Conservation (phyloP, 2,113 vertebrate genomes). For the Oncorhynchus masou region DNA sequence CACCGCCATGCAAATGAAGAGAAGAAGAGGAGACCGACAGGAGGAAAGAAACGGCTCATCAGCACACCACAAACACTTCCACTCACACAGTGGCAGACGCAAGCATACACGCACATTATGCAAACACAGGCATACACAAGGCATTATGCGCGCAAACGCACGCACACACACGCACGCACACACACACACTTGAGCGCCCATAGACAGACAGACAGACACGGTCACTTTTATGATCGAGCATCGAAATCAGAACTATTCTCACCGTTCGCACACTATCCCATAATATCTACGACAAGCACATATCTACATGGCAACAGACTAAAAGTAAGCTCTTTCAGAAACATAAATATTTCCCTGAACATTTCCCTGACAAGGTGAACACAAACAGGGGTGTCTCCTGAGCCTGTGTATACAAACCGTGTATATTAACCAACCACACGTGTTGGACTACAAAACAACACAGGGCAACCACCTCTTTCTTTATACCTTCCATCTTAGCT, state of each 20-base stretch:
- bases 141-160: too few species aligned
- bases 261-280: not conserved
- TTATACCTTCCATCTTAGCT: constrained; percentile 34
- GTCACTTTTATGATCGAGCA: too few species aligned
- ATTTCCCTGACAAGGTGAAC: too few species aligned
- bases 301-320: constrained; percentile 12
- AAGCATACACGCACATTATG: not conserved
- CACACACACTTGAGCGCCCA: not conserved
- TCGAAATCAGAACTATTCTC: not conserved
- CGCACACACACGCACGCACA: fast-evolving
- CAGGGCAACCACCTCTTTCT: not conserved
- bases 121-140: not conserved
- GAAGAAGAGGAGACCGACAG: constrained; percentile 28
- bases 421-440: constrained; percentile 32
- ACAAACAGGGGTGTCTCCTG: not conserved
- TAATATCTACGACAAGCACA: not conserved
- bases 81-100: constrained; percentile 15
- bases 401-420: constrained; percentile 6
- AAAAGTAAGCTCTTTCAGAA: not conserved
- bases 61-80: constrained; percentile 4
- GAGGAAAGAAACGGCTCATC: constrained; percentile 2
- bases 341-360: not conserved
- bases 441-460: constrained; percentile 1
- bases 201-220: not conserved
- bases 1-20: constrained; percentile 62